Evolutionary conservation across 2,113 vertebrate species (phyloP).

Genomic region (Carlito syrichta): DNA sequence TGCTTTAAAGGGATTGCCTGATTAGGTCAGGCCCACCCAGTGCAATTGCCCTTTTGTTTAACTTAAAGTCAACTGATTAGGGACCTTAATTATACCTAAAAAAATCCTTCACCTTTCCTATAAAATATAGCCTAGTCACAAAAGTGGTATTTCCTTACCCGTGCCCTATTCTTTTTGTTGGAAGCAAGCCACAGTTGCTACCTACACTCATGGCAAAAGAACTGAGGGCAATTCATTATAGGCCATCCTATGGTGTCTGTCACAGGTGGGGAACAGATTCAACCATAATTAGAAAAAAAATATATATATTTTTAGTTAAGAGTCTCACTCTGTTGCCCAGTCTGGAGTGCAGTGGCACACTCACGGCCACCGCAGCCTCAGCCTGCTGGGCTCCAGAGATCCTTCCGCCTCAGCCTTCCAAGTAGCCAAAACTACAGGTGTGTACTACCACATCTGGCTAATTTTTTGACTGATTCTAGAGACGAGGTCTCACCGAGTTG

Average conservation of each 20-base stretch:
- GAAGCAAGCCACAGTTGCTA: not conserved
- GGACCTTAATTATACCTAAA: not conserved
- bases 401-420: too few species aligned
- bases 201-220: not conserved
- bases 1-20: not conserved
- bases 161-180: not conserved
- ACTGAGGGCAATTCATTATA: not conserved
- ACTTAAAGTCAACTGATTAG: not conserved
- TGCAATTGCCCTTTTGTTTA: not conserved
- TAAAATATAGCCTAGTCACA: not conserved
- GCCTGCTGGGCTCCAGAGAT: too few species aligned
- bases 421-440: too few species aligned
- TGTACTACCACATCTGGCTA: too few species aligned
- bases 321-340: too few species aligned
- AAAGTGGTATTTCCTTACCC: not conserved
- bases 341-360: too few species aligned
- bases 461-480: too few species aligned
- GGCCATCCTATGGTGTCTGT: not conserved
- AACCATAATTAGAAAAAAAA: not conserved
- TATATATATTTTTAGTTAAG: too few species aligned
- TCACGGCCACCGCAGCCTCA: too few species aligned
- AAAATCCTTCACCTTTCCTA: not conserved
- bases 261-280: not conserved
- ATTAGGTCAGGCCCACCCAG: not conserved
- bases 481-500: too few species aligned